phyloP scores from a whole-genome alignment of 2,113 vertebrate species.

The Todiramphus chloris region DNA sequence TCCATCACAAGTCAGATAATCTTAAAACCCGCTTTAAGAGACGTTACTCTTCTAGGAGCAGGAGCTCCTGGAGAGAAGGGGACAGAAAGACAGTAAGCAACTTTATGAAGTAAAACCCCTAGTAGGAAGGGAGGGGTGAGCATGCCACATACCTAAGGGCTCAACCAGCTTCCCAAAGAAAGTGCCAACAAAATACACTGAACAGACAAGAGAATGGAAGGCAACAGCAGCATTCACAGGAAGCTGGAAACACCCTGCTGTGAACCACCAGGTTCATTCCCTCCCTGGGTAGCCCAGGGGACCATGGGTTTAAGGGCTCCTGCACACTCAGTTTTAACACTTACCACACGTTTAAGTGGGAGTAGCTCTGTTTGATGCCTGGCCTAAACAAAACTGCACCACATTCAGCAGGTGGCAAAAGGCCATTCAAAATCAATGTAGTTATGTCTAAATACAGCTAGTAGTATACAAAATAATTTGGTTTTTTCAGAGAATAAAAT shows the following conservation, averaged over 20 bases:
- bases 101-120: neutral
- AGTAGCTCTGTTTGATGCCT: neutral
- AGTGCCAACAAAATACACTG: neutral
- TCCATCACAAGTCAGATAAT: neutral
- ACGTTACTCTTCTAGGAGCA: neutral
- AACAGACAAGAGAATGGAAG: neutral
- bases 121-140: neutral
- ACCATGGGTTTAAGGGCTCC: neutral
- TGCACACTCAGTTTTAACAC: neutral
- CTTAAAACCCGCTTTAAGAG: neutral
- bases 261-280: neutral
- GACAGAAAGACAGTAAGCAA: neutral
- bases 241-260: neutral
- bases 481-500: neutral
- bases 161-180: neutral
- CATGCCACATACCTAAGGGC: neutral
- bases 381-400: neutral
- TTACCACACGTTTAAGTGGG: neutral
- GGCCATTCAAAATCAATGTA: neutral
- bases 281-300: neutral
- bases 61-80: neutral
- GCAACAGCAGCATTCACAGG: neutral
- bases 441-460: neutral
- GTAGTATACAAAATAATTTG: neutral
- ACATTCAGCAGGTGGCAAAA: neutral